Conservation (phyloP, 2,797 vertebrate species). For the Macroramphosus scolopax region DNA sequence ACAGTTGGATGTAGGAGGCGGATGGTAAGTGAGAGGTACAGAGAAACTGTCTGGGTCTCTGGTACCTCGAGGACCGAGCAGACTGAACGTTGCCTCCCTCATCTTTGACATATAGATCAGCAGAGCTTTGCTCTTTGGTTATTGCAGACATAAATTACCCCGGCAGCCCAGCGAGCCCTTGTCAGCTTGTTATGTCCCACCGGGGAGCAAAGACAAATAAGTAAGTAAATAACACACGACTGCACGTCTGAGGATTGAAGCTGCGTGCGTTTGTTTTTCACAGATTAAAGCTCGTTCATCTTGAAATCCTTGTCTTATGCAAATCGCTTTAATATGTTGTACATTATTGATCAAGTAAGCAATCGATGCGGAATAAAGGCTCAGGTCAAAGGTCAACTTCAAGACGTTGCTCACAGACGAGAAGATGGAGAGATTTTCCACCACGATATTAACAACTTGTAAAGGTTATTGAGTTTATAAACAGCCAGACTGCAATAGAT, state of each 20-base stretch:
- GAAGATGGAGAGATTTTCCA: too few relatives aligned
- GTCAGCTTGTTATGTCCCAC: conserved; percentile 38
- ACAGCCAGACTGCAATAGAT: too few relatives aligned
- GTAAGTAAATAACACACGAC: conserved; percentile 46
- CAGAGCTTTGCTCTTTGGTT: conserved; percentile 50
- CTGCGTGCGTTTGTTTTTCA: conserved; percentile 18
- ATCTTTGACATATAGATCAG: conserved; percentile 42
- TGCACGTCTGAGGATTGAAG: conserved; percentile 30
- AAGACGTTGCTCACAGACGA: conserved; percentile 5
- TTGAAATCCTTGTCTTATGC: conserved; percentile 27
- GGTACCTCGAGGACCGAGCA: too few relatives aligned
- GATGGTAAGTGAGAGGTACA: too few relatives aligned
- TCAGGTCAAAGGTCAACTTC: conserved; percentile 21
- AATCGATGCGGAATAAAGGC: conserved; percentile 36
- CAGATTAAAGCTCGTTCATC: conserved; percentile 43
- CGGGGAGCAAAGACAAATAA: conserved; percentile 46
- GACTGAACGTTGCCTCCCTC: conserved; percentile 24
- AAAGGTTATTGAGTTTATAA: too few relatives aligned
- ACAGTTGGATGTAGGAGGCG: conserved; percentile 1
- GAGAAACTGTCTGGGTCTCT: too few relatives aligned
- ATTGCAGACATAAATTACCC: conserved; percentile 53
- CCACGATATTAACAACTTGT: too few relatives aligned
- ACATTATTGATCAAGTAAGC: conserved; percentile 36
- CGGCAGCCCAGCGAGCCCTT: conserved; percentile 14
- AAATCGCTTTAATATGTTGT: conserved; percentile 31